Percentiles rank a stretch among this genome's conserved stretches.
These are phyloP conservation scores for Stichodactyla helianthus DNA, from an alignment of 64 coral and sea anemone species.

Conservation along the genomic window DNA sequence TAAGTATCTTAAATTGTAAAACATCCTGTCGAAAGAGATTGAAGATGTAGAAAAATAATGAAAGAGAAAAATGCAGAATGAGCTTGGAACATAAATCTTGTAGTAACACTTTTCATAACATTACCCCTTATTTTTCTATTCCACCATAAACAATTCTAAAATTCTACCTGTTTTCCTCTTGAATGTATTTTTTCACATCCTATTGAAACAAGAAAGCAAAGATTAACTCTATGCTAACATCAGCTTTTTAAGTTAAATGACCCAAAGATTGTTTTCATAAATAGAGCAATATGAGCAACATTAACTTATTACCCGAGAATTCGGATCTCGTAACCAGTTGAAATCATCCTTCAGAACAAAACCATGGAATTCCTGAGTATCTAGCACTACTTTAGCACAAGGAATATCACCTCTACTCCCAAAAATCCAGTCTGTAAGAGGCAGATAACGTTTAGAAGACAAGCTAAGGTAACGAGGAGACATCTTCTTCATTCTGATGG, in stretches of 20 bases:
- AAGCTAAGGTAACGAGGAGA: neutral
- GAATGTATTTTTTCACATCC: constrained; percentile 45
- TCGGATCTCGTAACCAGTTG: constrained; percentile 31
- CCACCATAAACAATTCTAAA: neutral
- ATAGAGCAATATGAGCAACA: neutral
- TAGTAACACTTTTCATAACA: neutral
- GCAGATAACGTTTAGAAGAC: neutral
- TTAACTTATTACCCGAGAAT: constrained; percentile 30
- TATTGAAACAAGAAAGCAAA: neutral
- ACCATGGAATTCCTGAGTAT: constrained; percentile 31
- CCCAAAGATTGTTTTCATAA: no score
- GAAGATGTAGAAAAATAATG: no score
- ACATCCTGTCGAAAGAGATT: no score
- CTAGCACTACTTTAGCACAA: constrained; percentile 9
- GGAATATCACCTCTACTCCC: constrained; percentile 18
- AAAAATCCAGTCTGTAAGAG: constrained; percentile 34
- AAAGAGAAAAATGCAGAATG: no score
- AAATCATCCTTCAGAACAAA: constrained; percentile 45
- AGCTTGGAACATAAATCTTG: no score
- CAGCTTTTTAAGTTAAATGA: no score
- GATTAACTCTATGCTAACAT: no score
- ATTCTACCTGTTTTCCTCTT: constrained; percentile 52
- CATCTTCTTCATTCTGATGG: neutral
- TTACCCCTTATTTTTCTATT: neutral
- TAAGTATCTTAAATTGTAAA: no score